phyloP scores from a whole-genome alignment of 2,113 vertebrate genomes.

The Galemys pyrenaicus region DNA sequence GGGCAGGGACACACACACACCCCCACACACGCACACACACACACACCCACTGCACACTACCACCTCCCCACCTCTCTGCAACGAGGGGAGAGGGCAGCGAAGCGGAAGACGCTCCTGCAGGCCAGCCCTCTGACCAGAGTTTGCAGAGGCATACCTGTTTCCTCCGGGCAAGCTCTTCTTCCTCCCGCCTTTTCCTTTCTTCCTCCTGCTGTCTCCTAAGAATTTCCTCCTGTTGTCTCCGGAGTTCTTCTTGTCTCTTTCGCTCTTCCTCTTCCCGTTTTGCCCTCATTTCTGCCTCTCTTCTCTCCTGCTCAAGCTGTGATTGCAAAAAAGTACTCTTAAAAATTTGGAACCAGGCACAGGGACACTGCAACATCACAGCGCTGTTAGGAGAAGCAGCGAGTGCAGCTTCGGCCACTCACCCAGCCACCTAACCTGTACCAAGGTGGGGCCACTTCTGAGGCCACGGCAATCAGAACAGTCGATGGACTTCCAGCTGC shows the following conservation, averaged over 20 bases:
- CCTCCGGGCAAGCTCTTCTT: conserved; percentile 94
- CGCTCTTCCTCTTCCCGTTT: conserved; percentile 98
- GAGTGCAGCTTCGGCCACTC: too few species aligned
- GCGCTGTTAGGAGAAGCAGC: too few species aligned
- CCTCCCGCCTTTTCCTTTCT: conserved; percentile 94
- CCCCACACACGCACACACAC: too few species aligned
- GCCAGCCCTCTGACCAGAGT: not conserved
- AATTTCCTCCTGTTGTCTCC: conserved; percentile 92
- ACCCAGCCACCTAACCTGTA: not conserved
- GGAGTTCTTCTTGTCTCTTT: conserved; percentile 90
- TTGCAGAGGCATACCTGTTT: conserved; percentile 90
- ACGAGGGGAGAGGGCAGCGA: fast-evolving
- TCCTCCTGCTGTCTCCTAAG: conserved; percentile 93
- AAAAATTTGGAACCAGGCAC: not conserved
- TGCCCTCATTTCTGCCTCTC: conserved; percentile 94
- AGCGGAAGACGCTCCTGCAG: not conserved
- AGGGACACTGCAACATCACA: not conserved
- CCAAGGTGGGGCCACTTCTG: too few species aligned
- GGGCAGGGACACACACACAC: too few species aligned
- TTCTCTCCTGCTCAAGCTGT: conserved; percentile 95
- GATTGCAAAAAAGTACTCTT: conserved; percentile 61
- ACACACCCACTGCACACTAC: too few species aligned
- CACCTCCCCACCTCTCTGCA: too few species aligned
- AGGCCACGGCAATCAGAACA: not conserved
- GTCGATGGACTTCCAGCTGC: not conserved